A percentile compares a stretch with the other conserved stretches of the same genome.
Evolutionary conservation across 2,888 invertebrate species (phyloP).

Genomic region (Portevinia maculata): DNA sequence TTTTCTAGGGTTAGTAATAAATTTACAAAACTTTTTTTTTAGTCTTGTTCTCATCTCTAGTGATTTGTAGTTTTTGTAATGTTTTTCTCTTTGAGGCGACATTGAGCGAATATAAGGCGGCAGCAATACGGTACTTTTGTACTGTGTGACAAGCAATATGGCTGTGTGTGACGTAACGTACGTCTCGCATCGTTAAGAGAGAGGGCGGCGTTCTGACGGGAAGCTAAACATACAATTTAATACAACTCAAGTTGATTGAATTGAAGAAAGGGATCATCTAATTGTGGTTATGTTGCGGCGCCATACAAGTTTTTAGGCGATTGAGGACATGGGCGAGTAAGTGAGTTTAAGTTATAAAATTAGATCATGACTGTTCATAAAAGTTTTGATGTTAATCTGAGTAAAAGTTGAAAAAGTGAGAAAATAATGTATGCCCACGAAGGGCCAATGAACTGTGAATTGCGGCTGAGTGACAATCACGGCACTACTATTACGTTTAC

Average conservation of each 20-base stretch:
- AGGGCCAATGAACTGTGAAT: too few species aligned
- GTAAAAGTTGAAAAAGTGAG: neutral
- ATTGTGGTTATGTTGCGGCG: slow-evolving; percentile 57
- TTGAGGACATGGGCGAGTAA: neutral
- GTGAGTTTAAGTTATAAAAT: slow-evolving; percentile 7
- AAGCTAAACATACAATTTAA: slow-evolving; percentile 29
- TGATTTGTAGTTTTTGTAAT: slow-evolving; percentile 55
- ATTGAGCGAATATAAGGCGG: slow-evolving; percentile 11
- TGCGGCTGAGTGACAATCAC: too few species aligned
- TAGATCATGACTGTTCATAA: neutral
- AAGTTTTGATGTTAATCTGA: neutral
- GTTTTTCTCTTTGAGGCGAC: slow-evolving; percentile 17
- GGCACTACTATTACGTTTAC: too few species aligned
- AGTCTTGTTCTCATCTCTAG: neutral
- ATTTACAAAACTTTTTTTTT: slow-evolving; percentile 49
- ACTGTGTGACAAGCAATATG: slow-evolving; percentile 19
- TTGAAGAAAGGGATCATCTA: slow-evolving; percentile 17
- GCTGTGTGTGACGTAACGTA: slow-evolving; percentile 24
- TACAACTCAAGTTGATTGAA: slow-evolving; percentile 33
- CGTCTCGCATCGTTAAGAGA: neutral
- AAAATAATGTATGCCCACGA: too few species aligned
- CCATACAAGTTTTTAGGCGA: slow-evolving; percentile 43
- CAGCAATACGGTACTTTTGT: neutral
- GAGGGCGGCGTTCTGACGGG: slow-evolving; percentile 17
- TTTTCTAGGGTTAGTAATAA: slow-evolving; percentile 45